These are phyloP conservation scores for Hemicentrotus pulcherrimus DNA, from an alignment of 35 echinoderm and acorn worm genomes.

Conservation along the genomic window DNA sequence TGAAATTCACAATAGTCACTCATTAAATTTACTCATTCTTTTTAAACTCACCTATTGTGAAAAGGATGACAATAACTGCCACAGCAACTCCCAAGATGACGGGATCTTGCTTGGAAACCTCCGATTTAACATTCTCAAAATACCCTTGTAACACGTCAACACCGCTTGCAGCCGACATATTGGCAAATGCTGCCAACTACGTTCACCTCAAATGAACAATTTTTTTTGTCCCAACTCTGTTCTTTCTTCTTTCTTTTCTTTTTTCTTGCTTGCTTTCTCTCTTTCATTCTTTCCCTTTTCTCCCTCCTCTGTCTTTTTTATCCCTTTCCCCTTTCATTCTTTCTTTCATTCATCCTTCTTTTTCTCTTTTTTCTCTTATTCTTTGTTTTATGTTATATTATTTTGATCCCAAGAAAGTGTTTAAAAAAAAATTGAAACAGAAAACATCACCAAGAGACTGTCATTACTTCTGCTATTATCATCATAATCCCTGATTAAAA, in stretches of 20 bases:
- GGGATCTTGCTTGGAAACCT: conserved; percentile 72
- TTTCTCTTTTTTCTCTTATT: background rate
- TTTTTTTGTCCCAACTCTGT: too few species aligned
- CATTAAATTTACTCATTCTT: background rate
- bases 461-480: too few species aligned
- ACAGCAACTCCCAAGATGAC: conserved; percentile 57
- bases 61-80: conserved; percentile 67
- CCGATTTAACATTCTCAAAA: conserved; percentile 49
- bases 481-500: too few species aligned
- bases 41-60: conserved; percentile 62
- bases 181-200: background rate
- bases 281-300: background rate
- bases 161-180: conserved; percentile 35
- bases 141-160: conserved; percentile 52
- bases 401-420: background rate
- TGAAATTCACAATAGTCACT: background rate
- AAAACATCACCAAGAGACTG: too few species aligned
- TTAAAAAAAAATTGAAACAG: too few species aligned
- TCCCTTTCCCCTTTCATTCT: background rate
- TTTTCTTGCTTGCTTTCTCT: background rate
- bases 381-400: background rate
- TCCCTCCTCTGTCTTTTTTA: background rate
- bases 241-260: background rate
- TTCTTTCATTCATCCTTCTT: background rate
- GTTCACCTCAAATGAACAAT: background rate